Base-by-base conservation (phyloP, 2,113 vertebrate species). In the Podarcis cretensis region DNA sequence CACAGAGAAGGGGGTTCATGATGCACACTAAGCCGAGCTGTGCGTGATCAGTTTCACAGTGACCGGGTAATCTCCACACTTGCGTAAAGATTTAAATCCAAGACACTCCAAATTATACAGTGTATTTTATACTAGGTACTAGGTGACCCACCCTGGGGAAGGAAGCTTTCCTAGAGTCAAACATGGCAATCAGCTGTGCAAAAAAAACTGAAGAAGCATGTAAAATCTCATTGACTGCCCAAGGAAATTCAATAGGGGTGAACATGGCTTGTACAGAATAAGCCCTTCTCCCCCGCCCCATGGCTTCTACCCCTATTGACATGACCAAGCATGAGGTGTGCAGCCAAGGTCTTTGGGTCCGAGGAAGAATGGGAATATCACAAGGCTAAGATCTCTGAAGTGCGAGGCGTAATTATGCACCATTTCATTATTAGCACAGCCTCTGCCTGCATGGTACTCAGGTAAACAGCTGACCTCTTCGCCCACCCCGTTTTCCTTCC, bases 281-380 rank as follows among this genome's bases (percentile, higher is more conserved):
- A 43, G 1, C 30, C 40, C 7, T 48, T 48, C 43, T 48, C 43
- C 43, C 8, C 1, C 43, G 8, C 43, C 59, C 37, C 10, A 1
- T 30, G 59, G 76, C 43, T 16, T 25, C 0, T 21, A 9, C 6
- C 37, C 37, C 6, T 12, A 37, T 4, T 14, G 63, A 25, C 4
- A 12, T 18, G 4, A 63, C 32, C 35, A 89, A 59, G 80, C 43
- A 65, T 35, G 83, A 83, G 32, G 12, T 81, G 63, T 3, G 71
- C 14, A 0, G 0, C 37, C 81, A 48, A 94, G 16, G 6, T 0
- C 0, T 32, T 0, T 82, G 59, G 21, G 86, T 91, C 27, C 21
- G 5, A 75, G 63, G n/a, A 23, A 57, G 32, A 81, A 14, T 0
- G 0, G 32, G 13, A 90, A 85, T 87, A 91, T 32, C 21, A 32